A percentile compares a stretch with the other conserved stretches of the same genome.
These are phyloP conservation scores for Serilophus lunatus DNA, from an alignment of 2,113 vertebrate species.

Conservation along the genomic window DNA sequence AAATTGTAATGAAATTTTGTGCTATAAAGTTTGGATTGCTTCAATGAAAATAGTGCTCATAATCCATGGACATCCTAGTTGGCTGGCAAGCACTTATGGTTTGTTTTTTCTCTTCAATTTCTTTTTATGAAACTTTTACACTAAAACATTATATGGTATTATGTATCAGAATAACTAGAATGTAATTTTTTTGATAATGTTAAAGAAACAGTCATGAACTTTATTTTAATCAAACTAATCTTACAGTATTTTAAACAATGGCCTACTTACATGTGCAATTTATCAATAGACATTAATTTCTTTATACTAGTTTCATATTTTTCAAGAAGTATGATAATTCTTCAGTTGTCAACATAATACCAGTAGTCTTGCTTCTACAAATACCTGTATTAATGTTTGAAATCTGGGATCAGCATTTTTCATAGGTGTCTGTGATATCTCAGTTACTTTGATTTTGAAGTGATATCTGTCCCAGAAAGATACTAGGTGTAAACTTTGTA, in stretches of 20 bases:
- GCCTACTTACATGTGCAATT: background rate
- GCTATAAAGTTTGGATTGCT: background rate
- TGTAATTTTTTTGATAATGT: background rate
- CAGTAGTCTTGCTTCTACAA: too few species aligned
- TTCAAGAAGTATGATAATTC: background rate
- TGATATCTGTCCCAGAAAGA: too few species aligned
- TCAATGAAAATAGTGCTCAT: background rate
- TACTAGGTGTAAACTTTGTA: background rate
- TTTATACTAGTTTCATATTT: background rate
- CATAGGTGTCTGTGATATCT: background rate
- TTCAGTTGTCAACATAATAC: background rate
- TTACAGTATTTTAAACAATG: background rate
- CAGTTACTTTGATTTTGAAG: background rate
- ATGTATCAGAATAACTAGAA: background rate
- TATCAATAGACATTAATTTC: background rate
- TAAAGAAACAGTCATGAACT: background rate
- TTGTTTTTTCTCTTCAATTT: background rate
- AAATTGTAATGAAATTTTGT: background rate
- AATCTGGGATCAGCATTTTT: background rate
- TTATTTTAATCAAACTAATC: background rate
- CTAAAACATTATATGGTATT: background rate
- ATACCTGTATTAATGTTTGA: background rate
- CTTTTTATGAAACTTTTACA: background rate
- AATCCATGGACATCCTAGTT: background rate
- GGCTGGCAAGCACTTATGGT: background rate